phyloP scores from a whole-genome alignment of 2,113 vertebrate species.

The Callionymus lyra region DNA sequence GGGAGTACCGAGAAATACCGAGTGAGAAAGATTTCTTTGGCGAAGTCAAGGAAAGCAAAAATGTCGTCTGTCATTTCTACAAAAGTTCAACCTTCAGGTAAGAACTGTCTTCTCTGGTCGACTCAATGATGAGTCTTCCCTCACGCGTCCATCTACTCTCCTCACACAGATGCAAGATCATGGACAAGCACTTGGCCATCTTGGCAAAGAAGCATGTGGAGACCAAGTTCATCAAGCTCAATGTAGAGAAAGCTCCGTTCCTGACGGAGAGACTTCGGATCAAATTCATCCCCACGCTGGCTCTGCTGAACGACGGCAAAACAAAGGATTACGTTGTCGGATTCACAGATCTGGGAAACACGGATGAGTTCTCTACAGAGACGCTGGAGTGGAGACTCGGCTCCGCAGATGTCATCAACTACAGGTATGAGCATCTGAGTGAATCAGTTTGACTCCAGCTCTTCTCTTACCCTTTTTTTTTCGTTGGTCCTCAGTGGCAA shows the following conservation, averaged over 20 bases:
- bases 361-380: slow-evolving; percentile 91
- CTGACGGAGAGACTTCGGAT: slow-evolving; percentile 86
- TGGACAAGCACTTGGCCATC: slow-evolving; percentile 84
- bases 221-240: slow-evolving; percentile 95
- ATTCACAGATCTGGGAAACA: slow-evolving; percentile 89
- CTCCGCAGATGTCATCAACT: slow-evolving; percentile 82
- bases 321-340: slow-evolving; percentile 91
- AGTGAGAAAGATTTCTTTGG: slow-evolving; percentile 94
- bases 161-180: slow-evolving; percentile 80
- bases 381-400: slow-evolving; percentile 93
- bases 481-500: slow-evolving; percentile 79
- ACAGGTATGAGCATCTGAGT: slow-evolving; percentile 69
- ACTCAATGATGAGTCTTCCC: not conserved
- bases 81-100: slow-evolving; percentile 90
- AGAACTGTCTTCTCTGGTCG: not conserved
- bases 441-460: too few species aligned
- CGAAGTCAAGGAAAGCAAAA: slow-evolving; percentile 93
- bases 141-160: not conserved
- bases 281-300: slow-evolving; percentile 89
- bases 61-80: slow-evolving; percentile 96
- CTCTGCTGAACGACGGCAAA: slow-evolving; percentile 87
- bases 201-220: slow-evolving; percentile 93
- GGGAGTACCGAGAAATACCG: slow-evolving; percentile 87
- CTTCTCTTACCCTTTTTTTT: not conserved
- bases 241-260: slow-evolving; percentile 93